A percentile compares a stretch with the other conserved stretches of the same genome.
phyloP scores from a whole-genome alignment of 35 echinoderm and acorn worm genomes.

The Patiria miniata region DNA sequence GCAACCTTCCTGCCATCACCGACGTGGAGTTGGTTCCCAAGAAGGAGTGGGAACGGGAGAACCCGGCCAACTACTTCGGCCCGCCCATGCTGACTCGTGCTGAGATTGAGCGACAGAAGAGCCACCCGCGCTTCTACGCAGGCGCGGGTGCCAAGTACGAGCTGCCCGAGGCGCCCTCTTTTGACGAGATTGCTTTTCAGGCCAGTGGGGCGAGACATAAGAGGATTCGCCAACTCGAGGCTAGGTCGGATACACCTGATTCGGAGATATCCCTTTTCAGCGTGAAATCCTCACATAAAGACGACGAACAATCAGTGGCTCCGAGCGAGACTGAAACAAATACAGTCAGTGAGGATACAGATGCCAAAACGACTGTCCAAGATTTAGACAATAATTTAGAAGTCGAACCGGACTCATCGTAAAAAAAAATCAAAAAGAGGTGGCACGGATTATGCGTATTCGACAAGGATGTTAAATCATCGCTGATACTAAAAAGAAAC shows the following conservation, averaged over 20 bases:
- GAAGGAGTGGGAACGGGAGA: conserved; percentile 54
- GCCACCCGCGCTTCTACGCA: conserved; percentile 89
- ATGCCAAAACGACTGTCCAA: no score
- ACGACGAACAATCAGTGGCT: no score
- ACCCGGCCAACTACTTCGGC: conserved; percentile 73
- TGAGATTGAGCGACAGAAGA: conserved; percentile 59
- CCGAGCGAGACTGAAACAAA: no score
- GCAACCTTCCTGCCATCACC: conserved; percentile 19
- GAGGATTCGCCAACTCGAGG: background rate
- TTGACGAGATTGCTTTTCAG: conserved; percentile 33
- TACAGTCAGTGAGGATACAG: no score
- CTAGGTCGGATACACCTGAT: background rate
- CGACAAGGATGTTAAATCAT: no score
- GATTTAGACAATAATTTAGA: no score
- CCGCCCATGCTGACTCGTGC: conserved; percentile 68
- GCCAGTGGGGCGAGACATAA: conserved; percentile 14
- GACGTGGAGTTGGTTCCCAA: conserved; percentile 70
- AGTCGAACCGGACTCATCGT: no score
- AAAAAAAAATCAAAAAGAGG: no score
- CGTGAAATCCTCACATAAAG: background rate
- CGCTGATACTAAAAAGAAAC: no score
- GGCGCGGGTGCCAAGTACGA: conserved; percentile 57
- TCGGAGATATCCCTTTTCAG: background rate
- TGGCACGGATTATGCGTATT: no score
- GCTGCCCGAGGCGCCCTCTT: conserved; percentile 63